Conservation (phyloP, 2,797 vertebrate species). For the Diglossa cyanea region DNA sequence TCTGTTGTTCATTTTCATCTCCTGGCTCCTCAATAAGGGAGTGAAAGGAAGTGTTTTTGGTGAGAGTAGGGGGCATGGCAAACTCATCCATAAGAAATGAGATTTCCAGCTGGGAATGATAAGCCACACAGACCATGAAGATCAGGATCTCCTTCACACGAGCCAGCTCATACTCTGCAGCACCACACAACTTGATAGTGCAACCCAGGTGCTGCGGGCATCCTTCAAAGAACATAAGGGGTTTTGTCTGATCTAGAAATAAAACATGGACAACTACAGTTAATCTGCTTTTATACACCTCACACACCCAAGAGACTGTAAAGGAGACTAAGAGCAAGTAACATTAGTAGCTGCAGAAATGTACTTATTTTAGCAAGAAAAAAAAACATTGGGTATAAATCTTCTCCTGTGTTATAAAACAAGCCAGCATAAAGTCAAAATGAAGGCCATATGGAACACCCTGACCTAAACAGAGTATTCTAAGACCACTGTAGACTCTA, state of each 20-base stretch:
- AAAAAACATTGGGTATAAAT: not conserved
- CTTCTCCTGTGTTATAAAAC: not conserved
- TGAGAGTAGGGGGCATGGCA: conserved; percentile 92
- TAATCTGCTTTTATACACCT: not conserved
- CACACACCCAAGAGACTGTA: not conserved
- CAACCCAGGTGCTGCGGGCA: conserved; percentile 92
- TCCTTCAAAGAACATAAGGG: conserved; percentile 97
- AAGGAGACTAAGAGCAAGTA: not conserved
- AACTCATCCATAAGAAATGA: conserved; percentile 99
- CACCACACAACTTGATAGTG: conserved; percentile 93
- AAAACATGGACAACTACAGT: not conserved
- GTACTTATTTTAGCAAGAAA: not conserved
- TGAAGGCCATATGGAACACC: not conserved
- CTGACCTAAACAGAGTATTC: not conserved
- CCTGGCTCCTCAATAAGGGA: conserved; percentile 85
- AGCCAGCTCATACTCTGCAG: conserved; percentile 91
- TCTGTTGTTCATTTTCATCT: conserved; percentile 54
- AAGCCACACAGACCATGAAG: conserved; percentile 96
- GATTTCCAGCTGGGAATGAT: conserved; percentile 97
- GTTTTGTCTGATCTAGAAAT: conserved; percentile 87
- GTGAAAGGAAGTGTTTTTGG: conserved; percentile 85
- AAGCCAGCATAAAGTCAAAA: not conserved
- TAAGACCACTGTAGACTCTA: not conserved
- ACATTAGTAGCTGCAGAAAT: not conserved
- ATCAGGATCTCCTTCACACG: conserved; percentile 95